Percentiles rank a stretch among this genome's conserved stretches.
phyloP scores from a whole-genome alignment of 2,113 vertebrate genomes.

The Prunella himalayana region DNA sequence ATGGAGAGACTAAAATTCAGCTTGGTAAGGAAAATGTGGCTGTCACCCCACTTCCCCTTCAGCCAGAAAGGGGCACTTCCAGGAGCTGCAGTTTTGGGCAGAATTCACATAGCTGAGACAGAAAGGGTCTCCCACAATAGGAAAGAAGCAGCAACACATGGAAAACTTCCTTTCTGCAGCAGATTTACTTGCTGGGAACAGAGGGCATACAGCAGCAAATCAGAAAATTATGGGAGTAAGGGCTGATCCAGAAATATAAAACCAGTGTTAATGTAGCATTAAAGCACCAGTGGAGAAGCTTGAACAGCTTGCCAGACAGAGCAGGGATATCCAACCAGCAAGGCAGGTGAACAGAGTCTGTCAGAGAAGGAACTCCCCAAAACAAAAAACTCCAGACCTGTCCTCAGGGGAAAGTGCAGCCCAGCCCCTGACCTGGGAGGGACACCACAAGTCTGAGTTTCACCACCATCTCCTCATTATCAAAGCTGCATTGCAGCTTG shows the following conservation, averaged over 20 bases:
- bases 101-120: background rate
- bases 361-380: background rate
- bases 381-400: background rate
- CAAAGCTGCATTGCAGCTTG: background rate
- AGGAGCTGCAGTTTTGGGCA: background rate
- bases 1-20: background rate
- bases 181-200: background rate
- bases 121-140: background rate
- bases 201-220: background rate
- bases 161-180: background rate
- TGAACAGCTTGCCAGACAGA: background rate
- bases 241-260: background rate
- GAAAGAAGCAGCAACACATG: background rate
- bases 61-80: background rate
- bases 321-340: background rate
- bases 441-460: rapidly evolving
- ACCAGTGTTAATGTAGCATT: background rate
- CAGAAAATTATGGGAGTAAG: background rate
- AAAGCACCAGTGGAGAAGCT: background rate
- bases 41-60: background rate
- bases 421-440: background rate
- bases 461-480: background rate
- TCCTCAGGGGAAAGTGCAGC: background rate
- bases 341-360: background rate
- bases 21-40: background rate